Evolutionary conservation across 2,113 vertebrate species (phyloP).

Genomic region (Lynx canadensis): DNA sequence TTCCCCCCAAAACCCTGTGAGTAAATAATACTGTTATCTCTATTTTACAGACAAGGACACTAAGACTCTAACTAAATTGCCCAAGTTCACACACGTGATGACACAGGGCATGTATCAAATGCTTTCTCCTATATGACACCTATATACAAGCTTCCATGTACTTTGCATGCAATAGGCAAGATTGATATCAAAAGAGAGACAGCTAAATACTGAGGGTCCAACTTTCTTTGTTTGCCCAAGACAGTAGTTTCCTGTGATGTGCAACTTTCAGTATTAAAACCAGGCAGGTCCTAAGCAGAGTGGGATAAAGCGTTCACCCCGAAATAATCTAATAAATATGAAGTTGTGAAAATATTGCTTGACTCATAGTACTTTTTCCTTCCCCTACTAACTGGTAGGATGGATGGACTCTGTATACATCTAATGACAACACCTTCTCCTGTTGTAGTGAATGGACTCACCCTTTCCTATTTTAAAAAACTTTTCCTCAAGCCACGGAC

Average conservation of each 20-base stretch:
- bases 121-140: background rate
- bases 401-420: background rate
- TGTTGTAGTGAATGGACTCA: background rate
- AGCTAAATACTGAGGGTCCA: background rate
- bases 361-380: background rate
- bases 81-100: background rate
- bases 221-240: background rate
- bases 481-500: background rate
- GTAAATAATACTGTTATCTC: background rate
- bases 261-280: background rate
- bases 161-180: background rate
- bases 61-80: background rate
- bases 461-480: background rate
- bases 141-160: background rate
- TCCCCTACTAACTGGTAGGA: background rate
- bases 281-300: background rate
- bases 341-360: background rate
- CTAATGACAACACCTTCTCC: background rate
- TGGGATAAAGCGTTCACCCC: background rate
- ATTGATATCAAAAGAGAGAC: background rate
- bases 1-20: background rate
- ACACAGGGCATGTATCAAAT: background rate
- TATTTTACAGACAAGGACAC: background rate
- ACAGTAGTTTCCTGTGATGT: background rate
- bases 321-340: conserved; percentile 31